Conservation (phyloP, 2,888 invertebrate genomes). For the Drosophila anceps region DNA sequence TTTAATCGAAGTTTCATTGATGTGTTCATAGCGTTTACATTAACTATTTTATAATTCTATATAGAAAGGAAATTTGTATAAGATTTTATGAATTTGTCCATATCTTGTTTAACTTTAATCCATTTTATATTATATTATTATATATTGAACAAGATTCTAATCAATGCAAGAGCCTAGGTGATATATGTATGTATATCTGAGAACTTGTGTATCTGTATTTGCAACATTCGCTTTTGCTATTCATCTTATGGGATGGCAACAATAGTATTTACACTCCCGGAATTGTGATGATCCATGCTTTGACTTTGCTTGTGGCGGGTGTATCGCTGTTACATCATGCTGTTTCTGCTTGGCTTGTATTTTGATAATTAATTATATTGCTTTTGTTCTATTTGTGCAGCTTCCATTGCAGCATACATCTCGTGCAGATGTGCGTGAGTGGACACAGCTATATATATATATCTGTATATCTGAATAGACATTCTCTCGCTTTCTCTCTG, state of each 20-base stretch:
- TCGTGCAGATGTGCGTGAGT: conserved; percentile 8
- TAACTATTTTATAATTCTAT: too few relatives aligned
- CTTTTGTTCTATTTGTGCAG: conserved; percentile 69
- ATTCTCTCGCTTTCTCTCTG: neutral
- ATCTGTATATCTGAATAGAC: neutral
- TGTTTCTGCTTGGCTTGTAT: conserved; percentile 72
- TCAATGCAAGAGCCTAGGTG: neutral
- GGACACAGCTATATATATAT: neutral
- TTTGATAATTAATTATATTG: conserved; percentile 78
- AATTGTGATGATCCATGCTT: conserved; percentile 29
- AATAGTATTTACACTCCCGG: conserved; percentile 55
- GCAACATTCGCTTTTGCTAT: conserved; percentile 11
- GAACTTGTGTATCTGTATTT: neutral
- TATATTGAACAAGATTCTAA: neutral
- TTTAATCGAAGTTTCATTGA: too few relatives aligned
- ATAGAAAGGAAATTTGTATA: neutral
- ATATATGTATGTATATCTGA: neutral
- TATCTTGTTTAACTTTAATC: neutral
- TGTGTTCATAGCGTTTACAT: too few relatives aligned
- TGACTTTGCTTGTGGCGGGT: conserved; percentile 21
- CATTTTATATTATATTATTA: neutral
- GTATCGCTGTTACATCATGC: conserved; percentile 47
- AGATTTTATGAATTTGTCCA: neutral
- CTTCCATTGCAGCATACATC: conserved; percentile 43
- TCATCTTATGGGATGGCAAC: conserved; percentile 37